Evolutionary conservation across 2,113 vertebrate genomes (phyloP).

Genomic region (Ammodytes dubius): DNA sequence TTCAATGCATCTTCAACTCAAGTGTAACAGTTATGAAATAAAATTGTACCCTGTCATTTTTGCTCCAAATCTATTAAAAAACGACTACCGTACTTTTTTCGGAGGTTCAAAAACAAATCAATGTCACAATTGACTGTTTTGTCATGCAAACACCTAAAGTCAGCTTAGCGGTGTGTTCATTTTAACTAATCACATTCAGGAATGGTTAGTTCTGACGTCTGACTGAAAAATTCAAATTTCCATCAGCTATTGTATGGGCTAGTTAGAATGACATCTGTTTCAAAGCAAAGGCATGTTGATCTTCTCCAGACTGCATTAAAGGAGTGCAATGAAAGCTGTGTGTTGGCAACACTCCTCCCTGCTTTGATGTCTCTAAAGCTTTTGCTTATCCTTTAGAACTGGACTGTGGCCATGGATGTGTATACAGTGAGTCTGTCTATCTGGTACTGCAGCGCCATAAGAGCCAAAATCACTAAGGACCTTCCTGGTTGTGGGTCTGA

Average conservation of each 20-base stretch:
- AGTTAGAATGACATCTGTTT: conserved; percentile 28
- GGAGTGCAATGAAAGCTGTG: conserved; percentile 15
- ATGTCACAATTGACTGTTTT: neutral
- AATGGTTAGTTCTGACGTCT: neutral
- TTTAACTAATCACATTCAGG: neutral
- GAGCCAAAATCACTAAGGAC: conserved; percentile 12
- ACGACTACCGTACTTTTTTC: neutral
- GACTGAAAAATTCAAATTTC: neutral
- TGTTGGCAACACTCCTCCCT: conserved; percentile 11
- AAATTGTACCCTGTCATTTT: too few species aligned
- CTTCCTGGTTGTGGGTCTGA: neutral
- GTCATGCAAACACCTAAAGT: neutral
- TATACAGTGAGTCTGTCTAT: conserved; percentile 1
- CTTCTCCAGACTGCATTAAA: conserved; percentile 36
- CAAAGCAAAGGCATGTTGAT: conserved; percentile 19
- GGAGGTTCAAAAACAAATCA: neutral
- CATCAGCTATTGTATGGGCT: conserved; percentile 17
- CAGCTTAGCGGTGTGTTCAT: neutral
- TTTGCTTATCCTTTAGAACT: conserved; percentile 18
- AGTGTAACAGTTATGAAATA: neutral
- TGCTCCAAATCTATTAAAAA: neutral
- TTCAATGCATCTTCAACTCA: neutral
- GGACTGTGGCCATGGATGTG: conserved; percentile 24
- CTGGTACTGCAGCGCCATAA: neutral
- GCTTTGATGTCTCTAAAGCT: conserved; percentile 29